Evolutionary conservation across 2,797 vertebrate genomes (phyloP).

Genomic region (Echeneis naucrates): DNA sequence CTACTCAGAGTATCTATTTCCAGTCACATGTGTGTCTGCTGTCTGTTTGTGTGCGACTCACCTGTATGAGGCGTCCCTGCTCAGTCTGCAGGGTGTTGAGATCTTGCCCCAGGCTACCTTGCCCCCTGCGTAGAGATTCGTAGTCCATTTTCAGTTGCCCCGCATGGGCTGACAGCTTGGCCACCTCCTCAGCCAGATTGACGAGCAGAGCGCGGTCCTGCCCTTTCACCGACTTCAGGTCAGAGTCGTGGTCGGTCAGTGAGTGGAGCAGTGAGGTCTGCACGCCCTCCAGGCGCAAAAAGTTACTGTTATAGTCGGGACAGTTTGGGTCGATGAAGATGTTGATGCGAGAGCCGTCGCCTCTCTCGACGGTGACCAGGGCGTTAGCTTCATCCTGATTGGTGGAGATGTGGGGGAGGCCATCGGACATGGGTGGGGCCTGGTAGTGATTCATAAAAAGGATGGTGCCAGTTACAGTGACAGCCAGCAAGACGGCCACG

Average conservation of each 20-base stretch:
- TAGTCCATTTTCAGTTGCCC: conserved; percentile 92
- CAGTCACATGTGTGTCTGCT: background rate
- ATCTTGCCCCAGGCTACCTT: conserved; percentile 91
- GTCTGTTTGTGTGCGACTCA: conserved; percentile 67
- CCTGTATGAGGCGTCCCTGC: conserved; percentile 96
- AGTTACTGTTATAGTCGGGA: conserved; percentile 89
- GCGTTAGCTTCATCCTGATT: conserved; percentile 94
- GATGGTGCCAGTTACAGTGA: conserved; percentile 92
- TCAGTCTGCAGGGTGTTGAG: conserved; percentile 92
- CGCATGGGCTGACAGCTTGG: conserved; percentile 90
- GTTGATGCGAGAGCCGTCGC: conserved; percentile 94
- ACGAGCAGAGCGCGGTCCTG: conserved; percentile 92
- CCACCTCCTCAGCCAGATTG: conserved; percentile 92
- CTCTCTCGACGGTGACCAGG: conserved; percentile 94
- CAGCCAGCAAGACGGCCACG: conserved; percentile 92
- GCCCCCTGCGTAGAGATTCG: conserved; percentile 89
- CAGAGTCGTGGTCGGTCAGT: conserved; percentile 87
- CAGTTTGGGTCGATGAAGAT: conserved; percentile 99
- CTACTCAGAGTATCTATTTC: background rate
- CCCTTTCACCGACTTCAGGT: conserved; percentile 87
- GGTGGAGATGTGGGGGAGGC: conserved; percentile 92
- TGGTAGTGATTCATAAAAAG: conserved; percentile 97
- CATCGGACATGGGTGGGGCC: conserved; percentile 88
- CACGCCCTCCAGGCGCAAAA: conserved; percentile 91
- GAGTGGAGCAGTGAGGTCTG: conserved; percentile 92